Conservation (phyloP, 1,140 invertebrate genomes). For the Drosophila rufa region DNA sequence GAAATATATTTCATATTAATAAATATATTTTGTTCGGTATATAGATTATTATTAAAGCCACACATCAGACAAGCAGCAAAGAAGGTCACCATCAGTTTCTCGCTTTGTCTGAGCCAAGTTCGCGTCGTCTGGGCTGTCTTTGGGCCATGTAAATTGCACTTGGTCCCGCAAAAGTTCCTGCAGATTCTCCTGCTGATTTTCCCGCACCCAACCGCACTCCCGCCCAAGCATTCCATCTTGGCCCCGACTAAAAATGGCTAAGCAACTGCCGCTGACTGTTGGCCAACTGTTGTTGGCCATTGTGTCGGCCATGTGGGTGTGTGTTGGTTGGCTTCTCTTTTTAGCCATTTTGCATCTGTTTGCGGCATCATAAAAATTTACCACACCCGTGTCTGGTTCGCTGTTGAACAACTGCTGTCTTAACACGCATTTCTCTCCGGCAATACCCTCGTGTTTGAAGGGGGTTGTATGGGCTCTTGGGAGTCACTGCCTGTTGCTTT, state of each 20-base stretch:
- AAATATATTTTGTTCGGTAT: not conserved
- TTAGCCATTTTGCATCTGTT: conserved; percentile 82
- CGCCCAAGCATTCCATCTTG: conserved; percentile 26
- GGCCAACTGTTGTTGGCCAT: conserved; percentile 50
- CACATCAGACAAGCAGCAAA: not conserved
- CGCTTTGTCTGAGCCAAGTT: conserved; percentile 24
- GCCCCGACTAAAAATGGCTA: conserved; percentile 46
- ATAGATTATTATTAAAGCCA: not conserved
- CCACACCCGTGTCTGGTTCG: conserved; percentile 78
- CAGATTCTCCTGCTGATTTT: conserved; percentile 4
- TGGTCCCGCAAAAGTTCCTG: conserved; percentile 1
- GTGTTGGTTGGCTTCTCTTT: conserved; percentile 55
- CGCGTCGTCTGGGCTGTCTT: conserved; percentile 16
- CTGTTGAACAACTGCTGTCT: conserved; percentile 75
- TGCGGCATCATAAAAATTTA: conserved; percentile 83
- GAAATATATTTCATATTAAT: not conserved
- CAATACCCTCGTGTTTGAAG: not conserved
- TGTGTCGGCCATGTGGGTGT: conserved; percentile 50
- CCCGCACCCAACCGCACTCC: not conserved
- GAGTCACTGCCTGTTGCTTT: not conserved
- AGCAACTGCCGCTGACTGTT: conserved; percentile 69
- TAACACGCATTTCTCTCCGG: conserved; percentile 60
- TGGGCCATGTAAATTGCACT: conserved; percentile 49
- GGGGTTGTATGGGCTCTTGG: not conserved
- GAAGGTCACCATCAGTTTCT: conserved; percentile 22